Conservation (phyloP, 2,113 vertebrate species). For the Neopipo cinnamomea region DNA sequence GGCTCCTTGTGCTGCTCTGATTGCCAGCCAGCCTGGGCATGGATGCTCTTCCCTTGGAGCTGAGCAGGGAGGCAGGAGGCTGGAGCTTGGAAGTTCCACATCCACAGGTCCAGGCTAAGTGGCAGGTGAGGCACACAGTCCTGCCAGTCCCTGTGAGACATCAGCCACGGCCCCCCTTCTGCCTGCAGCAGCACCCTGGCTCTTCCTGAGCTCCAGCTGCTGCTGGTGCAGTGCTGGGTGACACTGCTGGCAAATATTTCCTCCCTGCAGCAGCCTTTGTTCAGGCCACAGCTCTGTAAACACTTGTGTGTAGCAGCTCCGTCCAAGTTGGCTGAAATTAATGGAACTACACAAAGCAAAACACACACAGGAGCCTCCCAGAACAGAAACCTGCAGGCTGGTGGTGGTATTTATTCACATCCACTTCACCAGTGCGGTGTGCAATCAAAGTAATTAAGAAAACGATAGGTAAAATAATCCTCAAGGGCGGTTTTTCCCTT, state of each 20-base stretch:
- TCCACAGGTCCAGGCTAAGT: background rate
- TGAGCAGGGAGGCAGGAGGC: background rate
- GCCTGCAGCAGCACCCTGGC: background rate
- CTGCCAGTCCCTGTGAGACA: background rate
- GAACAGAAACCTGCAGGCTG: background rate
- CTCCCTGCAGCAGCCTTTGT: background rate
- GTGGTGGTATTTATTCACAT: background rate
- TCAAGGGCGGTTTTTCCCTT: too few relatives aligned
- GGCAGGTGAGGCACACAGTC: background rate
- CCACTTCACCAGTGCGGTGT: background rate
- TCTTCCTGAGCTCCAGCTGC: background rate
- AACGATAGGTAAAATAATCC: background rate
- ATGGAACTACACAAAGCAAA: background rate
- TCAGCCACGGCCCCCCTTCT: background rate
- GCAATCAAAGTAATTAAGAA: background rate
- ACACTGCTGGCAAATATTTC: background rate
- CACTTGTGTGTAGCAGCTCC: accelerated
- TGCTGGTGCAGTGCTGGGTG: accelerated
- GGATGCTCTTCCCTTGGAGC: background rate
- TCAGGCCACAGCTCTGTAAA: background rate
- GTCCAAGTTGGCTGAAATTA: background rate
- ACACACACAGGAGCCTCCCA: accelerated
- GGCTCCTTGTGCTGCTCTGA: background rate
- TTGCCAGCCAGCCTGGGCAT: background rate
- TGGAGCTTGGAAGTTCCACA: background rate